Evolutionary conservation across 2,113 vertebrate genomes (phyloP).

Genomic region (Caranx melampygus): DNA sequence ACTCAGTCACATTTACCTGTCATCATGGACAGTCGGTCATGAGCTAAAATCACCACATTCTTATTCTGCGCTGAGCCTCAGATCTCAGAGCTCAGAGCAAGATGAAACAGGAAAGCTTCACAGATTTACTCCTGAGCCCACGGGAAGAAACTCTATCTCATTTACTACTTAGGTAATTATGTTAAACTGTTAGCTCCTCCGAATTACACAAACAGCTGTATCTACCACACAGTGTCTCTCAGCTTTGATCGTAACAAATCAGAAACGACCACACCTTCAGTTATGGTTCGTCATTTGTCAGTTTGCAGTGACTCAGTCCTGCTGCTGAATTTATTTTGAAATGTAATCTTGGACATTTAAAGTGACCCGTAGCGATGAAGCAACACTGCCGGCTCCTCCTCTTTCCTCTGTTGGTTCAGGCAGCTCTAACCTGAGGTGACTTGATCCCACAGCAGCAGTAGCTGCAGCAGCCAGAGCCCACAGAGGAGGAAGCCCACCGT

Average conservation of each 20-base stretch:
- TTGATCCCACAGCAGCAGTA: background rate
- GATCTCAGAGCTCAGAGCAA: slow-evolving; percentile 8
- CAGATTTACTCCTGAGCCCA: background rate
- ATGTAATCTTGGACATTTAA: background rate
- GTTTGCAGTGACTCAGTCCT: background rate
- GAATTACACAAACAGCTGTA: background rate
- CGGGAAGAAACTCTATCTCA: background rate
- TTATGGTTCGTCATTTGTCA: background rate
- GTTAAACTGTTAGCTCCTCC: background rate
- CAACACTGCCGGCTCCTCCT: background rate
- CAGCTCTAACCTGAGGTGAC: slow-evolving; percentile 15
- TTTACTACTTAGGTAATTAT: background rate
- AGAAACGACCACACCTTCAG: background rate
- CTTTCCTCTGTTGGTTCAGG: background rate
- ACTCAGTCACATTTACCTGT: slow-evolving; percentile 31
- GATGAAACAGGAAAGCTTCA: slow-evolving; percentile 31
- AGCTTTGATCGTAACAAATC: background rate
- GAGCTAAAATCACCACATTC: slow-evolving; percentile 30
- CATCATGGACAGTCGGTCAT: slow-evolving; percentile 30
- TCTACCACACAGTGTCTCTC: no score
- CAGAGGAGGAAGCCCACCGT: slow-evolving; percentile 30
- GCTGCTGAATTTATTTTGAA: background rate
- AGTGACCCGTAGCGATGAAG: background rate
- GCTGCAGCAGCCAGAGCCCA: slow-evolving; percentile 6
- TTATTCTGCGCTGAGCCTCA: slow-evolving; percentile 13